phyloP scores from a whole-genome alignment of 2,113 vertebrate species.

The Arenaria interpres region DNA sequence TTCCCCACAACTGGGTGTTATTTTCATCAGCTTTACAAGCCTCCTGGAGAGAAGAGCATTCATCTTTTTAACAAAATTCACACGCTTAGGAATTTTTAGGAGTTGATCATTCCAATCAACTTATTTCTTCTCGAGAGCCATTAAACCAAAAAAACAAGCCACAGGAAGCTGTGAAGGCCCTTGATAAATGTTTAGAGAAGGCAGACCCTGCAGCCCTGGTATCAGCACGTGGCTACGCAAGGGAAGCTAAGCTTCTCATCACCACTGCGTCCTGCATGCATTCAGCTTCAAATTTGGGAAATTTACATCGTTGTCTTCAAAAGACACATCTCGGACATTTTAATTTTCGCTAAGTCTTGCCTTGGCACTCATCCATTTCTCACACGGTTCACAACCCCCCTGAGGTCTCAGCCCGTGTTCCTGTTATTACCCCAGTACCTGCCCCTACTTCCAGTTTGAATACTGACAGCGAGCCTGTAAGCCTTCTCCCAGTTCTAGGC shows the following conservation, averaged over 20 bases:
- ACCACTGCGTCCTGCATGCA: accelerated
- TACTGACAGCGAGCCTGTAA: neutral
- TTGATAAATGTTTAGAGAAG: neutral
- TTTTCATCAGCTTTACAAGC: neutral
- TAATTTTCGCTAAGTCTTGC: neutral
- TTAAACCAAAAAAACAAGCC: neutral
- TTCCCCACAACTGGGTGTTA: neutral
- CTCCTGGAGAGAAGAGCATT: neutral
- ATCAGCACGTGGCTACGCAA: neutral
- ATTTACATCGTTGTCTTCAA: neutral
- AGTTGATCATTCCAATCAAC: neutral
- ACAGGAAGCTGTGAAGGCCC: neutral
- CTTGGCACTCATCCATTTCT: neutral
- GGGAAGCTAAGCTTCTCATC: neutral
- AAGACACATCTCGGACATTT: neutral
- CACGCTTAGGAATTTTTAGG: neutral
- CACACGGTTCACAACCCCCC: accelerated
- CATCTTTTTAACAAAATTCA: neutral
- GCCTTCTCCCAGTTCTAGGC: neutral
- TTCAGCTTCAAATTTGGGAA: neutral
- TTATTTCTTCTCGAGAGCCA: neutral
- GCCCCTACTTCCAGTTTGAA: neutral
- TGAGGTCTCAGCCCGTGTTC: neutral
- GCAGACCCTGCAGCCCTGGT: neutral
- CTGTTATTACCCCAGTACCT: neutral